phyloP scores from a whole-genome alignment of 2,888 invertebrate genomes.

The Podabrus alpinus region DNA sequence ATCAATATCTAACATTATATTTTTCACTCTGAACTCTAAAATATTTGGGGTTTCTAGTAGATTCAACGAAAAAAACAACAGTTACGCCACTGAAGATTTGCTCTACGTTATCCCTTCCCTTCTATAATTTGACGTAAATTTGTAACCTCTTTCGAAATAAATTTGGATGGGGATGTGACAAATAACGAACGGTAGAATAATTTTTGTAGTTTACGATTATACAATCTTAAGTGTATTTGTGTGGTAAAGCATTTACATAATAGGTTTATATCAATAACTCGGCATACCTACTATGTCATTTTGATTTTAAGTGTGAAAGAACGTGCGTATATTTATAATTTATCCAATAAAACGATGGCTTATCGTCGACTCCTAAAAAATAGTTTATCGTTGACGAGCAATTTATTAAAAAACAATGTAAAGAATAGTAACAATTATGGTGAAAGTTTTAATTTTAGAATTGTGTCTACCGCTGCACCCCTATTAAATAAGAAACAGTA shows the following conservation, averaged over 20 bases:
- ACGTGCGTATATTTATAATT: neutral
- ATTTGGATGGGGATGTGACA: neutral
- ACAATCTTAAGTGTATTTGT: neutral
- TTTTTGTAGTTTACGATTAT: neutral
- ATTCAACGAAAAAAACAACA: neutral
- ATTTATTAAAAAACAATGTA: neutral
- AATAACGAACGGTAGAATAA: neutral
- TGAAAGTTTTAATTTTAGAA: conserved; percentile 4
- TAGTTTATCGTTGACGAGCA: conserved; percentile 1
- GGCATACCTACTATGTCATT: neutral
- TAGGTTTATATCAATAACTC: neutral
- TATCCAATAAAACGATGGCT: conserved; percentile 10
- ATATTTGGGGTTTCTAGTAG: neutral
- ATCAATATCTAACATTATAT: no score
- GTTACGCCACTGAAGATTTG: neutral
- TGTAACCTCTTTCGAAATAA: neutral
- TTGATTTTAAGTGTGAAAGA: neutral
- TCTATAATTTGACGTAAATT: neutral
- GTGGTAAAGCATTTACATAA: neutral
- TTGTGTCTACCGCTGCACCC: conserved; percentile 34
- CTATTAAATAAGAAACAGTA: conserved; percentile 49
- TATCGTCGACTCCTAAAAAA: conserved; percentile 17
- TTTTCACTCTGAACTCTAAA: neutral
- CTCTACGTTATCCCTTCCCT: neutral
- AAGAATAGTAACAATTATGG: neutral